Percentiles rank a stretch among this genome's conserved stretches.
phyloP scores from a whole-genome alignment of 2,888 invertebrate genomes.

The Coecobrya sp. region DNA sequence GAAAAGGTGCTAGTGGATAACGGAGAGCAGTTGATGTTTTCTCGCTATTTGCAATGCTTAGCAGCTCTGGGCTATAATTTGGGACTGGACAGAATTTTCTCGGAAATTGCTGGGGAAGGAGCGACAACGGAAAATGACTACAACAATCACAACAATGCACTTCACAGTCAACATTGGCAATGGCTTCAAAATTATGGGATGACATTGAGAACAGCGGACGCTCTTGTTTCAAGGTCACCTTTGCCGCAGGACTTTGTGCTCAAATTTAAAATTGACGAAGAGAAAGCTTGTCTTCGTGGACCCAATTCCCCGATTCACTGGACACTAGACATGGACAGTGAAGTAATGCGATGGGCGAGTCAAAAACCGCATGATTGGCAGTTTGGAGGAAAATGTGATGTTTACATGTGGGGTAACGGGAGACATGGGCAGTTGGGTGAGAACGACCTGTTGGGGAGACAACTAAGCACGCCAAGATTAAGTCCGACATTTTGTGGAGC shows the following conservation, averaged over 20 bases:
- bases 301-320: constrained; percentile 87
- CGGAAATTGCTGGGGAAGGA: constrained; percentile 37
- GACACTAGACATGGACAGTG: constrained; percentile 90
- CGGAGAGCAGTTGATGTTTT: constrained; percentile 90
- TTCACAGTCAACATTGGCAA: constrained; percentile 88
- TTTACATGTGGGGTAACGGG: constrained; percentile 90
- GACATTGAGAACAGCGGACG: constrained; percentile 89
- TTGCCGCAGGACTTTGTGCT: constrained; percentile 88
- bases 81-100: constrained; percentile 89
- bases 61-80: constrained; percentile 89
- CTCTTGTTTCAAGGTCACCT: constrained; percentile 89
- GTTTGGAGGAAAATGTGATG: constrained; percentile 90
- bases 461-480: constrained; percentile 88
- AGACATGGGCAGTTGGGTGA: constrained; percentile 91
- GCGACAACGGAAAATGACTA: neutral
- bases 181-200: constrained; percentile 90
- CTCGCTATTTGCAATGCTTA: constrained; percentile 90
- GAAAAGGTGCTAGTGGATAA: constrained; percentile 90
- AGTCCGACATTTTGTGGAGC: constrained; percentile 89
- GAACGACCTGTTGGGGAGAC: constrained; percentile 87
- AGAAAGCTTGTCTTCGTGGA: constrained; percentile 81
- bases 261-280: constrained; percentile 85
- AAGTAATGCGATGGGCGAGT: constrained; percentile 90
- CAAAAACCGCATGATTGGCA: constrained; percentile 91
- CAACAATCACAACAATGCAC: neutral